phyloP scores from a whole-genome alignment of 2,797 vertebrate genomes.

The Gallinago solitaria region DNA sequence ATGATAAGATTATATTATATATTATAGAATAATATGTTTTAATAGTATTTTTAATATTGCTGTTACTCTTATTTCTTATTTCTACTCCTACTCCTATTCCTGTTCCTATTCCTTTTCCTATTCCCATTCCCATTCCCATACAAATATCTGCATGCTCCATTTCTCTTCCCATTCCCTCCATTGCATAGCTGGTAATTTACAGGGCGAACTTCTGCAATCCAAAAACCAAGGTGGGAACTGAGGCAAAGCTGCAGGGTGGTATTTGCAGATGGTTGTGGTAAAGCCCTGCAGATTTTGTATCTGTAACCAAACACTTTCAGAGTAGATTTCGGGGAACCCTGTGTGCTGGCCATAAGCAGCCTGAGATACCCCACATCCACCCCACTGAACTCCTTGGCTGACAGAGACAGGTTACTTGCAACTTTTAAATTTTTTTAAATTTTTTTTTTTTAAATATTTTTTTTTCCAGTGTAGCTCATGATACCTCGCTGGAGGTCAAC shows the following conservation, averaged over 20 bases:
- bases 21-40: too few relatives aligned
- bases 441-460: too few relatives aligned
- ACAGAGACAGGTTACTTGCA: neutral
- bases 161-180: neutral
- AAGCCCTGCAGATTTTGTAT: neutral
- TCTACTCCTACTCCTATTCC: neutral
- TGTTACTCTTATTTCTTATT: too few relatives aligned
- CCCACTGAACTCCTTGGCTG: neutral
- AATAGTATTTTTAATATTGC: too few relatives aligned
- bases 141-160: rapidly evolving
- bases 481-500: neutral
- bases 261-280: neutral
- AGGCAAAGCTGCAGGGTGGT: neutral
- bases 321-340: neutral
- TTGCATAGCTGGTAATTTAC: neutral
- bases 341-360: neutral
- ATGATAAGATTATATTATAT: too few relatives aligned
- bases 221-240: neutral
- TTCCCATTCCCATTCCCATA: neutral
- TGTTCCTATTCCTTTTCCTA: rapidly evolving
- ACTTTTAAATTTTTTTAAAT: too few relatives aligned
- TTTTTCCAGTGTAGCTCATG: neutral
- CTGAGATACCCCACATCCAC: neutral
- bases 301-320: neutral
- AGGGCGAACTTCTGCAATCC: neutral